Conservation (phyloP, 2,888 invertebrate genomes). For the Lamproptera curius region DNA sequence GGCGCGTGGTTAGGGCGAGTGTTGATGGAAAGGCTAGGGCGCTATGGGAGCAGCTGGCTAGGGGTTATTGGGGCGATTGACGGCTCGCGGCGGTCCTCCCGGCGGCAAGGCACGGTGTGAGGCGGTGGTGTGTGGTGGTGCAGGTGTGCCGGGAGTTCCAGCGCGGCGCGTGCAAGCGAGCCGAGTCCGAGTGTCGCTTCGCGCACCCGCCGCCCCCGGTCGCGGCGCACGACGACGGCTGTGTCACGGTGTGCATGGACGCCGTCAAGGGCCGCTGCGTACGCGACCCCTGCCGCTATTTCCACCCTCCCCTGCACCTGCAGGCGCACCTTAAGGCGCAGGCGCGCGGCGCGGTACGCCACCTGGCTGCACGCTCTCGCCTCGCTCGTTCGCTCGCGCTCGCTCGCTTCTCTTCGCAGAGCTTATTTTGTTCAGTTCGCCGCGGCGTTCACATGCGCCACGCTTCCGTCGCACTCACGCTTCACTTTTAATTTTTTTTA, state of each 20-base stretch:
- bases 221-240: constrained; percentile 98
- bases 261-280: constrained; percentile 99
- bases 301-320: constrained; percentile 99
- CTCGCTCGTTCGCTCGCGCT: constrained; percentile 65
- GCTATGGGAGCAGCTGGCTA: constrained; percentile 27
- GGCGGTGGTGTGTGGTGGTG: constrained; percentile 72
- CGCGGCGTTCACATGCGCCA: constrained; percentile 63
- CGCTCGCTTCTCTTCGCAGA: constrained; percentile 72
- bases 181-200: constrained; percentile 98
- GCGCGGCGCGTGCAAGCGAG: constrained; percentile 98
- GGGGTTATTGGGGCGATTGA: constrained; percentile 25
- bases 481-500: constrained; percentile 72
- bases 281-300: constrained; percentile 99
- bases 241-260: constrained; percentile 99
- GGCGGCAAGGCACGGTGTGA: constrained; percentile 47
- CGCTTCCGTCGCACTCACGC: constrained; percentile 79
- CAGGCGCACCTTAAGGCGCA: constrained; percentile 99
- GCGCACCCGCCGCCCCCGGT: constrained; percentile 99
- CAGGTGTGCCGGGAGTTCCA: constrained; percentile 99
- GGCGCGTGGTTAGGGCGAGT: constrained; percentile 19
- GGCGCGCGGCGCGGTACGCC: constrained; percentile 95
- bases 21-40: constrained; percentile 27
- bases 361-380: constrained; percentile 78
- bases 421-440: constrained; percentile 70
- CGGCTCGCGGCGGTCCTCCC: constrained; percentile 26